Percentiles rank a stretch among this genome's conserved stretches.
These are phyloP conservation scores for Geodia barretti DNA, from an alignment of 37 sponge, comb jelly and placozoan species.

Conservation along the genomic window DNA sequence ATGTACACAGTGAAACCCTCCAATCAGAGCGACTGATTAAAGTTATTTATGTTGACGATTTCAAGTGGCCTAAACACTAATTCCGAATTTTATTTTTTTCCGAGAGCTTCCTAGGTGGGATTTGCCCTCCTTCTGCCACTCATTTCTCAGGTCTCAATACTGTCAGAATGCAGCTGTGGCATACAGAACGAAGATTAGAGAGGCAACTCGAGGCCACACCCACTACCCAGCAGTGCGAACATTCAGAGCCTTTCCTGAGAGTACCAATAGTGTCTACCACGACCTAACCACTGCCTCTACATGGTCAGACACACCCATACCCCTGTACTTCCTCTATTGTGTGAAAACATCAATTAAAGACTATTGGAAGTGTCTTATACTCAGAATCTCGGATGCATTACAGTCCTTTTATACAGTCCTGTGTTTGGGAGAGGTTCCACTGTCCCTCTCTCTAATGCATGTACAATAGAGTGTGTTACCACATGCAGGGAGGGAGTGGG, in stretches of 20 bases:
- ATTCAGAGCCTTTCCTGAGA: conserved; percentile 53
- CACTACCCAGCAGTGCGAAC: conserved; percentile 80
- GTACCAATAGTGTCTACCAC: conserved; percentile 89
- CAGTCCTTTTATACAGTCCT: not conserved
- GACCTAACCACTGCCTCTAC: conserved; percentile 73
- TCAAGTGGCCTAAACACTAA: no score
- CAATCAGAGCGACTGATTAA: no score
- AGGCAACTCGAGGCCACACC: conserved; percentile 70
- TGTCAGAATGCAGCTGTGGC: conserved; percentile 58
- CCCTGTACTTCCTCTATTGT: no score
- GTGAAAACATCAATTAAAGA: not conserved
- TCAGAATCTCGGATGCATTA: not conserved
- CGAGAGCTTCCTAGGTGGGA: no score
- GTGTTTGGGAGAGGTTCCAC: not conserved
- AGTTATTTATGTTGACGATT: no score
- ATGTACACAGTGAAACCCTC: not conserved
- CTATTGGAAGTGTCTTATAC: not conserved
- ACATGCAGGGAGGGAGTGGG: conserved; percentile 31
- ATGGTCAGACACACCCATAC: conserved; percentile 52
- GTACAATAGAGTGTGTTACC: no score
- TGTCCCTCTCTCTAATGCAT: no score
- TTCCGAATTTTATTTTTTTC: not conserved
- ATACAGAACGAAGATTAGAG: conserved; percentile 66
- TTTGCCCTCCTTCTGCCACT: no score
- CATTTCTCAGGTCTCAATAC: conserved; percentile 69